Percentiles rank a stretch among this genome's conserved stretches.
Conservation (phyloP, 2,113 vertebrate species). For the Chaetorhynchus papuensis region DNA sequence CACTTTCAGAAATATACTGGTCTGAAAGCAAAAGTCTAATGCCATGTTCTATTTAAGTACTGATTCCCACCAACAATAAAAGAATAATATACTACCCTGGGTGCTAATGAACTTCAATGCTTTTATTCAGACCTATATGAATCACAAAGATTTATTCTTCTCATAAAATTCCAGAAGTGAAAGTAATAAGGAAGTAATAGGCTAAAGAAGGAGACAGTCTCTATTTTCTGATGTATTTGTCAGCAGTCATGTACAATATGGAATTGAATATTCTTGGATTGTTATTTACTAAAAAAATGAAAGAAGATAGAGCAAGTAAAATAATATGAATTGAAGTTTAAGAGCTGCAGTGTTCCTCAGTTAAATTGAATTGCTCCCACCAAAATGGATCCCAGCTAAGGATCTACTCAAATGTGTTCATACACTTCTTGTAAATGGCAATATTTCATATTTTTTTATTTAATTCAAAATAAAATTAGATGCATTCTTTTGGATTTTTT, state of each 20-base stretch:
- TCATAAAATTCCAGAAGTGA: not conserved
- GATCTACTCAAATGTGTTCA: not conserved
- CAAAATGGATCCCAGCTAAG: not conserved
- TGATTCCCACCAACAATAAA: not conserved
- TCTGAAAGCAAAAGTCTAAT: not conserved
- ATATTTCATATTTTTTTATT: not conserved
- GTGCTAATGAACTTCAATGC: not conserved
- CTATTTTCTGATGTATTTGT: constrained; percentile 2
- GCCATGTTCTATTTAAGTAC: not conserved
- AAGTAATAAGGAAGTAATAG: constrained; percentile 12
- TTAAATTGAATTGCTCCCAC: not conserved
- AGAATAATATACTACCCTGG: not conserved
- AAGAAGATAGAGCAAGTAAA: not conserved
- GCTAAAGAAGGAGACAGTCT: not conserved
- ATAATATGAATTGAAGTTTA: not conserved
- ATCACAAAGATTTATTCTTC: constrained; percentile 18
- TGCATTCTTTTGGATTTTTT: not conserved
- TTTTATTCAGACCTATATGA: constrained; percentile 1
- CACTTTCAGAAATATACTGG: not conserved
- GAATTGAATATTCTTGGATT: not conserved
- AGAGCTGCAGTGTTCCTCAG: not conserved
- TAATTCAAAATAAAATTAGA: not conserved
- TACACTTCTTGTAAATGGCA: not conserved
- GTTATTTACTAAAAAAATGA: not conserved
- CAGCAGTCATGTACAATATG: not conserved